Percentiles rank a stretch among this genome's conserved stretches.
Conservation (phyloP, 2,797 vertebrate species). For the Hafferia zeledoni region DNA sequence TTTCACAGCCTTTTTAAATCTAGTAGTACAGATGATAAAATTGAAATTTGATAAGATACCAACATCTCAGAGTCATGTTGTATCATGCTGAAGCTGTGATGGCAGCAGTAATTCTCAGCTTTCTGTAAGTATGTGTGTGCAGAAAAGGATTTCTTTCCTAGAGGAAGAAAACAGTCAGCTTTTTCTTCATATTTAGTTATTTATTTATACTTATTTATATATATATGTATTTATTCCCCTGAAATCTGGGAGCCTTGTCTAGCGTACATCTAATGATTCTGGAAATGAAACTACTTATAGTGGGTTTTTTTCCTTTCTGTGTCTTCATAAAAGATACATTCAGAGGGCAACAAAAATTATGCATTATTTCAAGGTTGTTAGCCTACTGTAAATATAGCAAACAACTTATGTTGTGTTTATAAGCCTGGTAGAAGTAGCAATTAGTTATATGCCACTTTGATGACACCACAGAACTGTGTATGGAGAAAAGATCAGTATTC, state of each 20-base stretch:
- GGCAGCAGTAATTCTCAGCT: not conserved
- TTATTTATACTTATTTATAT: not conserved
- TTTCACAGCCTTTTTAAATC: not conserved
- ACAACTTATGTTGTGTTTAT: not conserved
- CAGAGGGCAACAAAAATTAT: not conserved
- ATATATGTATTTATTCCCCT: not conserved
- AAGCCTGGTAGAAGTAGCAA: not conserved
- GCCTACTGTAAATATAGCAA: not conserved
- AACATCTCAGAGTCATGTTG: not conserved
- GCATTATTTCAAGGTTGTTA: not conserved
- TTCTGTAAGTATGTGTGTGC: not conserved
- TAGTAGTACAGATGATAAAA: not conserved
- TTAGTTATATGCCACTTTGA: not conserved
- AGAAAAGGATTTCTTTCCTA: not conserved
- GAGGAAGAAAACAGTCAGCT: not conserved
- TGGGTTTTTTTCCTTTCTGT: not conserved
- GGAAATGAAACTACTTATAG: not conserved
- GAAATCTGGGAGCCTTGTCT: not conserved
- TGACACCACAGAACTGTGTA: not conserved
- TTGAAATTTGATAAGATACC: not conserved
- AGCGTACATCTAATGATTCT: not conserved
- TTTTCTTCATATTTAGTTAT: not conserved
- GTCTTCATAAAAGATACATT: not conserved
- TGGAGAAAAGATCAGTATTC: not conserved
- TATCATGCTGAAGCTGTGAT: not conserved